Percentiles rank a stretch among this genome's conserved stretches.
phyloP scores from a whole-genome alignment of 2,113 vertebrate species.

The Limnothrissa miodon region DNA sequence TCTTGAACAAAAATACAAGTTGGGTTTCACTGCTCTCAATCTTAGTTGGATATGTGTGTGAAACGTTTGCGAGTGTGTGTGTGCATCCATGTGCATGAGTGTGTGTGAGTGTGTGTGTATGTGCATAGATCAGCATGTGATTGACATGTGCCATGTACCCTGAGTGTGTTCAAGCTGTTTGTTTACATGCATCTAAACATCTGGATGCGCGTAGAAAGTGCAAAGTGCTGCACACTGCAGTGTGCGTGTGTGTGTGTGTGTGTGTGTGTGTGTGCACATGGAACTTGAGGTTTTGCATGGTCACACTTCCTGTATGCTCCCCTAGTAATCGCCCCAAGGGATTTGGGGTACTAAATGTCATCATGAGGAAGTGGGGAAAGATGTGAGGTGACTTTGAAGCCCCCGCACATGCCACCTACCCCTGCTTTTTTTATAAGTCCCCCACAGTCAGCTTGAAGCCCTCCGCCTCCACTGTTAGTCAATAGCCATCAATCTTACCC shows the following conservation, averaged over 20 bases:
- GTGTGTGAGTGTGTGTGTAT: neutral
- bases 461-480: neutral
- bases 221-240: neutral
- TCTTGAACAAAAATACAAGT: neutral
- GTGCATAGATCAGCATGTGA: neutral
- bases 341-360: slow-evolving; percentile 63
- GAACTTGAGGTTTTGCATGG: neutral
- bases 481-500: neutral
- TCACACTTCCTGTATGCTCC: slow-evolving; percentile 10
- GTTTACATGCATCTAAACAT: neutral
- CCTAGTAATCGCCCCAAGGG: slow-evolving; percentile 37
- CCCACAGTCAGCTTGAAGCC: neutral
- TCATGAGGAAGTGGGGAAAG: slow-evolving; percentile 45
- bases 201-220: neutral
- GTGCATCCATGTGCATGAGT: slow-evolving; percentile 25
- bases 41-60: neutral
- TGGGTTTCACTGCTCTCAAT: neutral
- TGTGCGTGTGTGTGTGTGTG: neutral
- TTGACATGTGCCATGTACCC: too few relatives aligned
- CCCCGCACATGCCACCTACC: slow-evolving; percentile 45
- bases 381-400: slow-evolving; percentile 61
- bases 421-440: neutral
- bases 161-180: neutral
- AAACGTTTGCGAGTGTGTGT: too few relatives aligned
- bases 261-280: slow-evolving; percentile 19